Evolutionary conservation across 2,113 vertebrate genomes (phyloP).

Genomic region (Seriola aureovittata): DNA sequence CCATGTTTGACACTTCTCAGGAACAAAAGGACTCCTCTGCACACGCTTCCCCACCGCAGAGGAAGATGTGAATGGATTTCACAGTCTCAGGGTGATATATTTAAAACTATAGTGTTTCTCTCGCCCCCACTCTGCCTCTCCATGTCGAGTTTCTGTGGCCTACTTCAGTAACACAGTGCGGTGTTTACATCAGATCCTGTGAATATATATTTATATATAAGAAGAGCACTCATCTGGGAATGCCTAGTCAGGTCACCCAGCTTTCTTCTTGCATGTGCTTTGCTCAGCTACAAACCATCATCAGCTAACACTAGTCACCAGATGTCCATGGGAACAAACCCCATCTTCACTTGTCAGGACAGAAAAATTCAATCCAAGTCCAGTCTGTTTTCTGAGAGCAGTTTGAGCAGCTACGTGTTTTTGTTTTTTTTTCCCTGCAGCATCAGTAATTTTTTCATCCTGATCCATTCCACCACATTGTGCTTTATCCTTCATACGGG

Average conservation of each 20-base stretch:
- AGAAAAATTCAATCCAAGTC: neutral
- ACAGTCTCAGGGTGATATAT: neutral
- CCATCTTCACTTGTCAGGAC: neutral
- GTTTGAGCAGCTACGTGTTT: too few relatives aligned
- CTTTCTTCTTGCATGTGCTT: neutral
- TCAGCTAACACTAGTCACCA: too few relatives aligned
- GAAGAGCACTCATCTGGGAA: slow-evolving; percentile 12
- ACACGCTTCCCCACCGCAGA: neutral
- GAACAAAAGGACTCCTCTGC: neutral
- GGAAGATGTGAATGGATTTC: neutral
- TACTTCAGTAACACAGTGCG: slow-evolving; percentile 28
- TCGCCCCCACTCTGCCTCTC: neutral
- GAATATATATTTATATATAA: neutral
- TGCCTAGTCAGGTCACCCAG: slow-evolving; percentile 1
- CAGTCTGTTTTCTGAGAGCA: too few relatives aligned
- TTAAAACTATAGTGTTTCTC: neutral
- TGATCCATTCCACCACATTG: neutral
- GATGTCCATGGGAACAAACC: neutral
- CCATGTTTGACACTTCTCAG: neutral
- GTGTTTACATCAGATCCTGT: slow-evolving; percentile 28
- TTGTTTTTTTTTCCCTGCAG: neutral
- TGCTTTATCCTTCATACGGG: neutral
- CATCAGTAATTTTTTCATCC: neutral
- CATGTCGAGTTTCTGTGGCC: slow-evolving; percentile 33
- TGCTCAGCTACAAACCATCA: neutral